These are phyloP conservation scores for Acronicta psi DNA, from an alignment of 2,888 invertebrate genomes.

Conservation along the genomic window DNA sequence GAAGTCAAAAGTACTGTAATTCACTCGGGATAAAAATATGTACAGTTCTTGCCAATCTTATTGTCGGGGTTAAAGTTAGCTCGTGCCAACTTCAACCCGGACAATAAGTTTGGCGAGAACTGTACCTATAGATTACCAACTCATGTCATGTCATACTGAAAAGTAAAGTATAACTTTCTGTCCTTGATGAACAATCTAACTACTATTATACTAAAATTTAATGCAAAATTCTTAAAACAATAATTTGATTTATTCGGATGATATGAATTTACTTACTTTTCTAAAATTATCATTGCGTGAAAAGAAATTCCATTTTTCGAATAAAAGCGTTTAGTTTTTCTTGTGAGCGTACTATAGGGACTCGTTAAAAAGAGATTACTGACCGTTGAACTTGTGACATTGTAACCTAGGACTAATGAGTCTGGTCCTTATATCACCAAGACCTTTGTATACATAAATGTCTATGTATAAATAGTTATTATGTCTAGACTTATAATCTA, in stretches of 20 bases:
- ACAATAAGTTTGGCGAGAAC: too few relatives aligned
- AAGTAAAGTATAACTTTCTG: too few relatives aligned
- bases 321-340: constrained; percentile 18
- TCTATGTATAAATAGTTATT: neutral
- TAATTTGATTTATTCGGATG: neutral
- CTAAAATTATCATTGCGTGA: neutral
- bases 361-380: constrained; percentile 53
- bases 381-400: constrained; percentile 31
- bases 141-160: too few relatives aligned
- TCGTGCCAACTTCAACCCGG: too few relatives aligned
- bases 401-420: constrained; percentile 35
- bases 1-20: too few relatives aligned
- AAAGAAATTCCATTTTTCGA: neutral
- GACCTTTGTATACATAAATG: neutral
- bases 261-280: neutral
- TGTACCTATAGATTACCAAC: too few relatives aligned
- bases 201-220: too few relatives aligned
- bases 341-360: constrained; percentile 15
- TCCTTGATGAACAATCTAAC: too few relatives aligned
- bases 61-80: too few relatives aligned
- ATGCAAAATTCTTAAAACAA: neutral
- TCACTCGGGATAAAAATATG: too few relatives aligned
- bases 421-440: neutral
- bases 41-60: too few relatives aligned
- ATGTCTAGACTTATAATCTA: neutral